Percentiles rank a stretch among this genome's conserved stretches.
phyloP scores from a whole-genome alignment of 1,140 invertebrate genomes.

The Druon quercuslanigerum region DNA sequence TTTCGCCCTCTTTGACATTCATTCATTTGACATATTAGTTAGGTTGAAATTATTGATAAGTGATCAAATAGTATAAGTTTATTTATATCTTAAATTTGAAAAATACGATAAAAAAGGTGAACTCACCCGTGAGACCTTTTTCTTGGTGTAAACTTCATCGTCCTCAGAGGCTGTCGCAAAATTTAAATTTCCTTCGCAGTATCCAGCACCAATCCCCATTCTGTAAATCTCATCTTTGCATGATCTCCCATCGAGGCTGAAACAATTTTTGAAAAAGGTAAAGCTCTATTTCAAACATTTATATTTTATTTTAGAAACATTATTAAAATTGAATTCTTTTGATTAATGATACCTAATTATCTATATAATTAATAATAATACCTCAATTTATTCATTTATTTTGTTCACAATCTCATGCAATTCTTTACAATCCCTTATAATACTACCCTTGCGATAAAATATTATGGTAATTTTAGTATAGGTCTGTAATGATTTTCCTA shows the following conservation, averaged over 20 bases:
- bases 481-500: too few relatives aligned
- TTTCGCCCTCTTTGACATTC: background rate
- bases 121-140: slow-evolving; percentile 74
- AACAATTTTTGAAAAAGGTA: slow-evolving; percentile 44
- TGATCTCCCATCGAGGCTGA: slow-evolving; percentile 68
- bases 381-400: too few relatives aligned
- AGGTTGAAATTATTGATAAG: too few relatives aligned
- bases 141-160: slow-evolving; percentile 73
- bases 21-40: background rate
- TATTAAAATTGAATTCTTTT: too few relatives aligned
- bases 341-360: too few relatives aligned
- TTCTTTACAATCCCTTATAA: too few relatives aligned
- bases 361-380: too few relatives aligned
- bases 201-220: slow-evolving; percentile 68
- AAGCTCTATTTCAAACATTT: background rate
- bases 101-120: background rate
- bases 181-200: slow-evolving; percentile 72
- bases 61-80: too few relatives aligned
- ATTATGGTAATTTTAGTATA: too few relatives aligned
- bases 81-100: background rate
- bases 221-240: slow-evolving; percentile 74
- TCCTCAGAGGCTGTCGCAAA: slow-evolving; percentile 73
- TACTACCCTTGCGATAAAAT: too few relatives aligned
- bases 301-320: too few relatives aligned
- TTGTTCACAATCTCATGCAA: too few relatives aligned